A percentile compares a stretch with the other conserved stretches of the same genome.
Evolutionary conservation across 2,888 invertebrate genomes (phyloP).

Genomic region (Emmelina monodactyla): DNA sequence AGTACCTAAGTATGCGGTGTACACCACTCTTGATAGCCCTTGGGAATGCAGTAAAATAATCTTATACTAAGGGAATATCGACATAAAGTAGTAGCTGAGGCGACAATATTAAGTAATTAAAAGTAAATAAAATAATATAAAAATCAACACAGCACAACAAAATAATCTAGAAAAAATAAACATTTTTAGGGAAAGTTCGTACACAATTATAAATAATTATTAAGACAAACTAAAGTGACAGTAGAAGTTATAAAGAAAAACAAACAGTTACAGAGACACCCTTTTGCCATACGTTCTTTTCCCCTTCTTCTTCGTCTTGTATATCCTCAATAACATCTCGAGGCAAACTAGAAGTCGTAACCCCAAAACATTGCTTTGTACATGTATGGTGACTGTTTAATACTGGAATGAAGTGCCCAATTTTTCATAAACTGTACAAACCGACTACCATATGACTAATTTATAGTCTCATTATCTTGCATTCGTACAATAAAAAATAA

Average conservation of each 20-base stretch:
- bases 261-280: too few species aligned
- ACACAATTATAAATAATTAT: background rate
- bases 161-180: background rate
- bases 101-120: background rate
- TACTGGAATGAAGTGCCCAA: background rate
- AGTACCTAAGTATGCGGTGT: too few species aligned
- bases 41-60: too few species aligned
- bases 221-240: background rate
- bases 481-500: constrained; percentile 4
- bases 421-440: background rate
- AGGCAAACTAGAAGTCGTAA: too few species aligned
- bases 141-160: background rate
- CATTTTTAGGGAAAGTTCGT: background rate
- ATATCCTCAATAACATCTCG: too few species aligned
- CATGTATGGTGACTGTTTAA: background rate
- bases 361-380: background rate
- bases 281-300: background rate
- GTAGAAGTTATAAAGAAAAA: background rate
- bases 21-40: too few species aligned
- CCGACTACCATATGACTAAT: background rate
- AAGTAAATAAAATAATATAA: background rate
- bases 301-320: too few species aligned
- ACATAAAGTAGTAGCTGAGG: background rate
- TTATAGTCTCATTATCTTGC: background rate
- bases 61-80: background rate